Evolutionary conservation across 1,140 invertebrate genomes (phyloP).

Genomic region (Eumeta japonica): DNA sequence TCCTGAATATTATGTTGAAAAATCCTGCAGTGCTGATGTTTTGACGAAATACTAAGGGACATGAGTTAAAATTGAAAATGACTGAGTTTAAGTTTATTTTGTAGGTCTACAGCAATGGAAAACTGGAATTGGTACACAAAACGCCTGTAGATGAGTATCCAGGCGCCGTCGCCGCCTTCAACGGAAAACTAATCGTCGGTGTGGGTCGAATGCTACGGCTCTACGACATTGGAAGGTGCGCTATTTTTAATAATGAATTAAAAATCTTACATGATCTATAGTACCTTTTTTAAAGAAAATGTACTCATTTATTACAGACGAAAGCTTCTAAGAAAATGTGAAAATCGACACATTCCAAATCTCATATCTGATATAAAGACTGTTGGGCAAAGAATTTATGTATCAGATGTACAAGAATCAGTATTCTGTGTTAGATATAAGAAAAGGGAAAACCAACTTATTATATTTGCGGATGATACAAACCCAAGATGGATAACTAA

Average conservation of each 20-base stretch:
- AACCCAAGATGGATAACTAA: constrained; percentile 94
- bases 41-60: too few relatives aligned
- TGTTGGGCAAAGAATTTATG: constrained; percentile 90
- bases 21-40: constrained; percentile 49
- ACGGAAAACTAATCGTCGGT: constrained; percentile 88
- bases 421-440: constrained; percentile 96
- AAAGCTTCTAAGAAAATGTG: constrained; percentile 95
- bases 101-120: constrained; percentile 15
- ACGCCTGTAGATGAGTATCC: constrained; percentile 95
- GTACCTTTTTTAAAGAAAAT: too few relatives aligned
- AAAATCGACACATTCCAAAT: constrained; percentile 98
- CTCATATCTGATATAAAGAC: constrained; percentile 91
- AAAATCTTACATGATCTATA: too few relatives aligned
- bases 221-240: constrained; percentile 89
- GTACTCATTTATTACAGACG: constrained; percentile 61
- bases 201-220: constrained; percentile 89
- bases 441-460: constrained; percentile 93
- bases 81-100: constrained; percentile 5
- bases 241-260: too few relatives aligned
- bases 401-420: constrained; percentile 95
- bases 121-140: constrained; percentile 89
- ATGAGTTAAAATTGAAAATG: too few relatives aligned
- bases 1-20: constrained; percentile 34
- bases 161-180: constrained; percentile 84
- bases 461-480: constrained; percentile 98